These are phyloP conservation scores for Candoia aspera DNA, from an alignment of 2,113 vertebrate genomes.

Conservation along the genomic window DNA sequence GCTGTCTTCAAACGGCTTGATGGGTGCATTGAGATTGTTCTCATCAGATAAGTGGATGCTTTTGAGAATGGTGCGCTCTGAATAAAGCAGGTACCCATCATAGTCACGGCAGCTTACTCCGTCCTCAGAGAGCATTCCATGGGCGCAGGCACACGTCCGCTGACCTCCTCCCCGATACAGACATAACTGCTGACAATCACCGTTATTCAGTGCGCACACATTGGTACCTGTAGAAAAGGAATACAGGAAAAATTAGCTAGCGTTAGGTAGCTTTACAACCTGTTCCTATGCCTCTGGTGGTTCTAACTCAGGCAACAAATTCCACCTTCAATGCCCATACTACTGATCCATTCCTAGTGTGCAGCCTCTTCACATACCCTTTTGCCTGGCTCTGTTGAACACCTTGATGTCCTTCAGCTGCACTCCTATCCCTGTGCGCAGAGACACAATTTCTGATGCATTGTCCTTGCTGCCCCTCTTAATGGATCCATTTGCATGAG, in stretches of 20 bases:
- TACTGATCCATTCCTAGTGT: neutral
- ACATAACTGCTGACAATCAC: conserved; percentile 93
- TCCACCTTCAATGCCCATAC: neutral
- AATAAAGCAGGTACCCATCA: conserved; percentile 94
- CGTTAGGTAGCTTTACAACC: neutral
- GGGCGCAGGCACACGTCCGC: conserved; percentile 91
- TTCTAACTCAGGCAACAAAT: neutral
- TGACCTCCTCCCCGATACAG: conserved; percentile 82
- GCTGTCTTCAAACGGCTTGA: conserved; percentile 95
- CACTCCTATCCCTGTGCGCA: conserved; percentile 92
- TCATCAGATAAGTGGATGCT: conserved; percentile 96
- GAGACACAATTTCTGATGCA: conserved; percentile 88
- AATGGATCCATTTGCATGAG: conserved; percentile 96
- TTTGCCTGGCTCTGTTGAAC: conserved; percentile 92
- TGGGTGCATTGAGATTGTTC: conserved; percentile 92
- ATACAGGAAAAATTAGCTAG: neutral
- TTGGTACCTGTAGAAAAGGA: conserved; percentile 83
- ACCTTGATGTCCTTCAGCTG: conserved; percentile 99
- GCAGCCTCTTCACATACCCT: conserved; percentile 71
- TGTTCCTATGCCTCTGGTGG: neutral
- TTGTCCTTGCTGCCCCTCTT: conserved; percentile 96
- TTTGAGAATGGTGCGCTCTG: conserved; percentile 95
- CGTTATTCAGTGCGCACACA: conserved; percentile 87
- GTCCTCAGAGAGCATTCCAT: conserved; percentile 92
- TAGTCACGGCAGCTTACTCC: conserved; percentile 89